A percentile compares a stretch with the other conserved stretches of the same genome.
Evolutionary conservation across 2,797 vertebrate genomes (phyloP).

Genomic region (Danio choprae): DNA sequence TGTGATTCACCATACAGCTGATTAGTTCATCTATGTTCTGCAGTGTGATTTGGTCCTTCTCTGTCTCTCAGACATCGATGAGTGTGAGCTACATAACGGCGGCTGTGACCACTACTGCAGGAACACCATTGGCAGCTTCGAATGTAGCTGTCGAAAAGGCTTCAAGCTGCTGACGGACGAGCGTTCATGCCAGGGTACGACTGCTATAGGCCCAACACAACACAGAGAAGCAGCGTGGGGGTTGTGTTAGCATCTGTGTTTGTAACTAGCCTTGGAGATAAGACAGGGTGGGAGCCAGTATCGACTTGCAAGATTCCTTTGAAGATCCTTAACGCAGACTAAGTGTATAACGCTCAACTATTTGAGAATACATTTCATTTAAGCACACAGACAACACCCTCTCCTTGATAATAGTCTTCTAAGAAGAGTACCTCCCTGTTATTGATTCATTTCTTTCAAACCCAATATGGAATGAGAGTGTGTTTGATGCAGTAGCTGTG

Average conservation of each 20-base stretch:
- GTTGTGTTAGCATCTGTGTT: slow-evolving; percentile 33
- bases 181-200: slow-evolving; percentile 95
- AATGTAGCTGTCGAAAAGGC: slow-evolving; percentile 96
- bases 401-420: slow-evolving; percentile 47
- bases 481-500: slow-evolving; percentile 5
- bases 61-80: slow-evolving; percentile 89
- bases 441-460: slow-evolving; percentile 48
- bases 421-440: slow-evolving; percentile 46
- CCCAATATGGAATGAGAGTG: slow-evolving; percentile 22
- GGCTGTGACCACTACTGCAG: slow-evolving; percentile 96
- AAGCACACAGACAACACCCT: slow-evolving; percentile 48
- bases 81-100: slow-evolving; percentile 90
- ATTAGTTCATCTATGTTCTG: slow-evolving; percentile 17
- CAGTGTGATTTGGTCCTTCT: slow-evolving; percentile 46
- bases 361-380: slow-evolving; percentile 51
- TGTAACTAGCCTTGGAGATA: slow-evolving; percentile 50
- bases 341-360: slow-evolving; percentile 43
- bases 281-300: slow-evolving; percentile 57
- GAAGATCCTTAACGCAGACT: slow-evolving; percentile 63
- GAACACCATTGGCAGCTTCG: slow-evolving; percentile 97
- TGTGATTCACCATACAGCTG: slow-evolving; percentile 8
- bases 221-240: background rate
- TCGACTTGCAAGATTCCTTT: slow-evolving; percentile 65
- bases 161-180: slow-evolving; percentile 98
- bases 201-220: background rate